phyloP scores from a whole-genome alignment of 2,113 vertebrate genomes.

The Gymnobelideus leadbeateri region DNA sequence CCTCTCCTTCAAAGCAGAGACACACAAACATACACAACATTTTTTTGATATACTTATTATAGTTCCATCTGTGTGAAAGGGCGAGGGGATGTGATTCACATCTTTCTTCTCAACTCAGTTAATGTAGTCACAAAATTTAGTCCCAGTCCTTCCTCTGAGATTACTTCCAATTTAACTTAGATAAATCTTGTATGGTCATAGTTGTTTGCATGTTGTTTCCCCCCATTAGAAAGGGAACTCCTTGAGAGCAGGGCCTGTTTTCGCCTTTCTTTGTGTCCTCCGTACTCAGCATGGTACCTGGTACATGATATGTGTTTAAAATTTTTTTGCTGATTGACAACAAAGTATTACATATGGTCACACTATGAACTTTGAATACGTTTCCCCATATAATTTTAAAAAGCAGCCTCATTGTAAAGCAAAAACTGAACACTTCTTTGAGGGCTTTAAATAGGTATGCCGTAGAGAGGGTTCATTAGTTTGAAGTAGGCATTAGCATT shows the following conservation, averaged over 20 bases:
- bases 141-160: neutral
- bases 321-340: neutral
- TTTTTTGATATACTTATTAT: slow-evolving; percentile 21
- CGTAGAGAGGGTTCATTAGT: neutral
- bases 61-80: slow-evolving; percentile 29
- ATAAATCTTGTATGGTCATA: neutral
- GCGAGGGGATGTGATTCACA: neutral
- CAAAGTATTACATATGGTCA: neutral
- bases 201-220: neutral
- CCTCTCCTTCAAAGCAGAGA: neutral
- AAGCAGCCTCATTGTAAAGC: neutral
- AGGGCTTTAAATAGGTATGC: neutral
- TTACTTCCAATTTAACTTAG: neutral
- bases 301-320: neutral
- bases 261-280: neutral
- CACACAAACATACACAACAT: neutral
- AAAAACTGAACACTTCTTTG: neutral
- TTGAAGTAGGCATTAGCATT: neutral
- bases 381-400: neutral
- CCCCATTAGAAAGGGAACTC: neutral
- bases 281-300: neutral
- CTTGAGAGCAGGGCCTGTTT: neutral
- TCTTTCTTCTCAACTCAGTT: neutral
- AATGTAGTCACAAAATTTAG: neutral
- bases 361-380: neutral